Percentiles rank a stretch among this genome's conserved stretches.
These are phyloP conservation scores for Ciconia boyciana DNA, from an alignment of 2,113 vertebrate genomes.

Conservation along the genomic window DNA sequence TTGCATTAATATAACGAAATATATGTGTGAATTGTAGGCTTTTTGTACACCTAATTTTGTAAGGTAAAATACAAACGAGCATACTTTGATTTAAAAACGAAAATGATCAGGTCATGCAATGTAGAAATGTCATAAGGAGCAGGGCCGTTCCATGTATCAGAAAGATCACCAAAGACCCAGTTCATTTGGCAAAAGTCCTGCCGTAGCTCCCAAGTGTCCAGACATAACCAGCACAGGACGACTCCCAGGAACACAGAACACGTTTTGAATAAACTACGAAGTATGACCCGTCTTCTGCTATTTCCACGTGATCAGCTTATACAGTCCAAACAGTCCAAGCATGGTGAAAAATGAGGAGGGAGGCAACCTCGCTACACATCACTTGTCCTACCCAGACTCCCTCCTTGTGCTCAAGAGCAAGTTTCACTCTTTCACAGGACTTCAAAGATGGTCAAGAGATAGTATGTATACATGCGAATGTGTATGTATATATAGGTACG, in stretches of 20 bases:
- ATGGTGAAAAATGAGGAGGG: background rate
- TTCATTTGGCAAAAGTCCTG: background rate
- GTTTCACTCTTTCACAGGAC: background rate
- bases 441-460: background rate
- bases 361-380: background rate
- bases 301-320: background rate
- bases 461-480: accelerated
- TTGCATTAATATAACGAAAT: slow-evolving; percentile 30
- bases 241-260: background rate
- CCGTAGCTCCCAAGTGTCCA: background rate
- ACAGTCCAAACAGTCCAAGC: background rate
- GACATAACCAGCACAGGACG: background rate
- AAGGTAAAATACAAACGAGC: background rate
- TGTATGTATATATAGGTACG: accelerated
- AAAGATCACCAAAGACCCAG: background rate
- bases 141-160: accelerated
- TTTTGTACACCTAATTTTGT: background rate
- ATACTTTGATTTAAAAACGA: background rate
- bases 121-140: background rate
- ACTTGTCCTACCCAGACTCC: accelerated
- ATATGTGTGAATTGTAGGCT: background rate
- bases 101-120: background rate
- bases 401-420: background rate
- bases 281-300: background rate
- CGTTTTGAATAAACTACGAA: background rate